These are phyloP conservation scores for Ictalurus furcatus DNA, from an alignment of 2,113 vertebrate species.

Conservation along the genomic window DNA sequence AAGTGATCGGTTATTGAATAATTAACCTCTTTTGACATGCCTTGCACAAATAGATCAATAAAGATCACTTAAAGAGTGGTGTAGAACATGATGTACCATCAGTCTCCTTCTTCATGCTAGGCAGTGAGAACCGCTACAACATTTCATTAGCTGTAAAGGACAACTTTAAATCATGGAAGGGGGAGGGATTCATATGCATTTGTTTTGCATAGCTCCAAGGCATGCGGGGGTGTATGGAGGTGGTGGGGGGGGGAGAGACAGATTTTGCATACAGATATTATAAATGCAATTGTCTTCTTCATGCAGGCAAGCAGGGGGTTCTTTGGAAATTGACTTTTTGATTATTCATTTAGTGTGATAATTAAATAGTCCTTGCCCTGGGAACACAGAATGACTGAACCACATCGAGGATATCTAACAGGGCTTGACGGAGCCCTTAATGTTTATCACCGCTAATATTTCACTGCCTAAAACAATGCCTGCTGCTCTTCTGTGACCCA, in stretches of 20 bases:
- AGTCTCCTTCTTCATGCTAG: conserved; percentile 66
- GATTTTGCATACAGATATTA: conserved; percentile 69
- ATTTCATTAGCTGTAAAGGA: conserved; percentile 59
- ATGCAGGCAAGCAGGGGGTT: conserved; percentile 59
- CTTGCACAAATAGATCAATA: conserved; percentile 73
- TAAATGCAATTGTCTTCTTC: conserved; percentile 60
- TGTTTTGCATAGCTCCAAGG: conserved; percentile 57
- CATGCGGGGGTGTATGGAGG: conserved; percentile 47
- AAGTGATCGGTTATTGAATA: conserved; percentile 75
- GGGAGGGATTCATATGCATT: conserved; percentile 56
- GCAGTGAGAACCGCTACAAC: conserved; percentile 52
- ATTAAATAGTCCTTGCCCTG: conserved; percentile 82
- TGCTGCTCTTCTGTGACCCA: conserved; percentile 59
- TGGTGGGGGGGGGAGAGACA: conserved; percentile 33
- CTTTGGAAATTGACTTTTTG: conserved; percentile 70
- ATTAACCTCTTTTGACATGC: conserved; percentile 72
- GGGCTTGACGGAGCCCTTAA: conserved; percentile 79
- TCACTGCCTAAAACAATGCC: conserved; percentile 54
- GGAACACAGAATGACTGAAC: conserved; percentile 75
- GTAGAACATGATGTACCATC: conserved; percentile 71
- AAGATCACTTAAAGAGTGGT: conserved; percentile 68
- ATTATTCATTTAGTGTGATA: conserved; percentile 80
- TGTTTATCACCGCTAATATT: conserved; percentile 78
- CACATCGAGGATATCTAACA: conserved; percentile 72
- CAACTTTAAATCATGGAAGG: conserved; percentile 53